Conservation (phyloP, 2,113 vertebrate species). For the Ursus arctos region DNA sequence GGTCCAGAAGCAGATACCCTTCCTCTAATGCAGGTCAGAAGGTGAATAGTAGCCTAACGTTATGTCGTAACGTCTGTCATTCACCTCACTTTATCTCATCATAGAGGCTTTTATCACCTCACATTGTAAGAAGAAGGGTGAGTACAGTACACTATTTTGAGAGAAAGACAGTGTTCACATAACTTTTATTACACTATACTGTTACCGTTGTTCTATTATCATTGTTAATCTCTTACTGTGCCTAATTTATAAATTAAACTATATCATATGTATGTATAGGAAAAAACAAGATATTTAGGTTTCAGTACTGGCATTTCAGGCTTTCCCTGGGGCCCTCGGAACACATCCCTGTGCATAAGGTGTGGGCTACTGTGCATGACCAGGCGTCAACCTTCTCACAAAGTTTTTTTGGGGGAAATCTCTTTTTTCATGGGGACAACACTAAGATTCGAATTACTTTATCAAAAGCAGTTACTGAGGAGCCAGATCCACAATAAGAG, state of each 20-base stretch:
- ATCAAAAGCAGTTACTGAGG: constrained; percentile 27
- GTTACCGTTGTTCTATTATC: neutral
- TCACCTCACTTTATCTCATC: neutral
- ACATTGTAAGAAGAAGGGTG: neutral
- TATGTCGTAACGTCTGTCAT: neutral
- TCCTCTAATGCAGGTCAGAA: neutral
- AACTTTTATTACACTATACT: neutral
- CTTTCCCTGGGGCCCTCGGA: neutral
- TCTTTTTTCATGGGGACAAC: neutral
- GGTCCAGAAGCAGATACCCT: neutral
- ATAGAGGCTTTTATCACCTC: neutral
- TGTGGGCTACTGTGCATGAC: neutral
- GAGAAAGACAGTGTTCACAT: neutral
- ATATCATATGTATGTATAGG: neutral
- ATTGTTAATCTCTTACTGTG: neutral
- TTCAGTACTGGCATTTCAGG: neutral
- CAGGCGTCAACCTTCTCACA: neutral
- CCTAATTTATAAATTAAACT: neutral
- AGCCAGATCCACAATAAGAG: neutral
- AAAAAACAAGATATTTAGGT: neutral
- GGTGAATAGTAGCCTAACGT: neutral
- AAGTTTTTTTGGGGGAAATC: neutral
- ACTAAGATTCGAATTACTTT: constrained; percentile 22
- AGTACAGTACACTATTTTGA: neutral
- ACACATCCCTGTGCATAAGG: neutral